A percentile compares a stretch with the other conserved stretches of the same genome.
Evolutionary conservation across 2,797 vertebrate genomes (phyloP).

Genomic region (Dryobates pubescens): DNA sequence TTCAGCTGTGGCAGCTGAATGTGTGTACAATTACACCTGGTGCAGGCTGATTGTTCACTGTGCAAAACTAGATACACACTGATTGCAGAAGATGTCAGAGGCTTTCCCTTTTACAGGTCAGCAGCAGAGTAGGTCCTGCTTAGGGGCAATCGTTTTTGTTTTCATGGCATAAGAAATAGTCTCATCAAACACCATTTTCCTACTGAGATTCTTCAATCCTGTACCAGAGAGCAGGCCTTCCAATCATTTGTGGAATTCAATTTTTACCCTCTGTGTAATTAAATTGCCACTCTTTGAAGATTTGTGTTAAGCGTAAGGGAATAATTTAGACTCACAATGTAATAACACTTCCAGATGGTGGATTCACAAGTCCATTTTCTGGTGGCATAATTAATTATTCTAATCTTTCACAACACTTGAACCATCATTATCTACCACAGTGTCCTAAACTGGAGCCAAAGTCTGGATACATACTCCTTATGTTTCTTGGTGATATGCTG

Average conservation of each 20-base stretch:
- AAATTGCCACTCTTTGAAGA: conserved; percentile 7
- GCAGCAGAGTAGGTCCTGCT: neutral
- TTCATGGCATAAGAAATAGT: neutral
- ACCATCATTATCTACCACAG: neutral
- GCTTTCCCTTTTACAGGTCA: neutral
- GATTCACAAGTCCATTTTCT: neutral
- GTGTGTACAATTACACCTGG: neutral
- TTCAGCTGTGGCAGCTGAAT: neutral
- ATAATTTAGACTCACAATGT: conserved; percentile 7
- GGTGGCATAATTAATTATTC: conserved; percentile 40
- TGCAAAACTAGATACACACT: neutral
- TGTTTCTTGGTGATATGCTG: neutral
- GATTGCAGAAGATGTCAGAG: neutral
- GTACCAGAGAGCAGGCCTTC: neutral
- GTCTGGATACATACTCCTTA: neutral
- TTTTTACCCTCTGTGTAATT: conserved; percentile 35
- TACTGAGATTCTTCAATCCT: neutral
- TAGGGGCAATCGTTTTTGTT: neutral
- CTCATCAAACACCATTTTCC: neutral
- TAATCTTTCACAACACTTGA: neutral
- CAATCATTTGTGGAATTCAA: neutral
- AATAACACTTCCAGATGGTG: conserved; percentile 32
- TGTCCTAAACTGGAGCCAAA: neutral
- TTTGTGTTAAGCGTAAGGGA: neutral
- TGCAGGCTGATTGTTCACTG: neutral